Evolutionary conservation across 2,888 invertebrate species (phyloP).

Genomic region (Oligia strigilis): DNA sequence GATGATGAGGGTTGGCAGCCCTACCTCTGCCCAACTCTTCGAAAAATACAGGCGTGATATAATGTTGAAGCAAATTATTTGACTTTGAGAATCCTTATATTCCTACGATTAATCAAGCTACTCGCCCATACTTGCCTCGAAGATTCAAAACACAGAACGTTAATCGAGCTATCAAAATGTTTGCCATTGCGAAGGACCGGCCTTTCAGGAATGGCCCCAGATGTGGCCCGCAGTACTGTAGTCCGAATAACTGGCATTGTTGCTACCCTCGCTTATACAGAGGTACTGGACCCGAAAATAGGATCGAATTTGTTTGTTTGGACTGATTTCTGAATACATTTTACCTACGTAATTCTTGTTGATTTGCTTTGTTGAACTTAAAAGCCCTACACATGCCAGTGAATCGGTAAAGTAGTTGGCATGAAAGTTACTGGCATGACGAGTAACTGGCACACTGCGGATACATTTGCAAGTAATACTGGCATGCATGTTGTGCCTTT

Average conservation of each 20-base stretch:
- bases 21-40: too few species aligned
- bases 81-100: not conserved
- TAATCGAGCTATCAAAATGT: slow-evolving; percentile 46
- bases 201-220: slow-evolving; percentile 34
- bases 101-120: not conserved
- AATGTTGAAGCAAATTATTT: not conserved
- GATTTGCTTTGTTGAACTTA: not conserved
- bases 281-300: slow-evolving; percentile 16
- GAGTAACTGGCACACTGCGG: too few species aligned
- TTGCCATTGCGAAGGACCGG: slow-evolving; percentile 22
- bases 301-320: not conserved
- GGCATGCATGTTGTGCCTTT: too few species aligned
- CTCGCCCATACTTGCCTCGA: not conserved
- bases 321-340: not conserved
- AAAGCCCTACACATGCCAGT: too few species aligned
- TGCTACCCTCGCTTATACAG: slow-evolving; percentile 15
- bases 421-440: too few species aligned
- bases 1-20: too few species aligned
- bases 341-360: not conserved
- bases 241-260: slow-evolving; percentile 46
- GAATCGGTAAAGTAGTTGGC: too few species aligned
- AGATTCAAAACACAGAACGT: slow-evolving; percentile 18
- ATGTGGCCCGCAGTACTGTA: slow-evolving; percentile 22
- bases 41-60: not conserved
- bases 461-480: too few species aligned